Conservation (phyloP, 1,140 invertebrate genomes). For the Drosophila pruinosa region DNA sequence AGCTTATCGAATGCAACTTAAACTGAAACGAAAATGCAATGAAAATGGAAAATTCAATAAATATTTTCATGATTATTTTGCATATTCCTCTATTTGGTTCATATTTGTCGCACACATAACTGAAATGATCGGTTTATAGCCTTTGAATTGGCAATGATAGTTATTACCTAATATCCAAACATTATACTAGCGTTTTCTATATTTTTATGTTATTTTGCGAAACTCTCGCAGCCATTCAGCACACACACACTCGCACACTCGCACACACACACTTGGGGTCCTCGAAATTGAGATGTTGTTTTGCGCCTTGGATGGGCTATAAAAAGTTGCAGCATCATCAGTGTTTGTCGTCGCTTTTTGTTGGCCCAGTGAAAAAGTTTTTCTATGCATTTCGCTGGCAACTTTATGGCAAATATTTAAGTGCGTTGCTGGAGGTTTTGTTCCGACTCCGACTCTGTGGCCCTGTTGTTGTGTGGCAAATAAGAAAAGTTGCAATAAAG, state of each 20-base stretch:
- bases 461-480: constrained; percentile 33
- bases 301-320: constrained; percentile 43
- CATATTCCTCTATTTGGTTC: neutral
- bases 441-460: too few species aligned
- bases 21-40: too few species aligned
- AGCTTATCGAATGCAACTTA: too few species aligned
- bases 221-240: constrained; percentile 21
- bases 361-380: constrained; percentile 54
- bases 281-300: constrained; percentile 63
- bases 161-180: constrained; percentile 27
- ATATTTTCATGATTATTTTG: neutral
- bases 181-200: constrained; percentile 9
- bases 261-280: neutral
- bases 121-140: constrained; percentile 4
- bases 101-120: neutral
- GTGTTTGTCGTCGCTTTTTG: constrained; percentile 3
- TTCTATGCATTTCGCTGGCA: constrained; percentile 39
- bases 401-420: constrained; percentile 71
- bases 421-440: constrained; percentile 35
- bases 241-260: neutral
- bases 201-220: constrained; percentile 27
- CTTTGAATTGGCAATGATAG: constrained; percentile 16
- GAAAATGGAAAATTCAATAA: too few species aligned
- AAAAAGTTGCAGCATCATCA: constrained; percentile 77
- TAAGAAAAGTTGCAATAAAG: constrained; percentile 45